A percentile compares a stretch with the other conserved stretches of the same genome.
Evolutionary conservation across 2,113 vertebrate genomes (phyloP).

Genomic region (Cheirogaleus medius): DNA sequence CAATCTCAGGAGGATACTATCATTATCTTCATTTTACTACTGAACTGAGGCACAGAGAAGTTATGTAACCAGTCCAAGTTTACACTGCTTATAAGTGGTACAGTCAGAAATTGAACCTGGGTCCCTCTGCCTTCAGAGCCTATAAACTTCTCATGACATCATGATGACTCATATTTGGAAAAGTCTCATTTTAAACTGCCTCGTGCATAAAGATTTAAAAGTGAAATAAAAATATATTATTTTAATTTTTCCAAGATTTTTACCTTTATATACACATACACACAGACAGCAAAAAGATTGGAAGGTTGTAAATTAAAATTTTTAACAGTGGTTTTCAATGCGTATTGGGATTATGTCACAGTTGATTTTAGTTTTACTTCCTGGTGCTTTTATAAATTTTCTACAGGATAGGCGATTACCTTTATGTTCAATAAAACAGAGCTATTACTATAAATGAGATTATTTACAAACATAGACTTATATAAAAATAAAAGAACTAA

Average conservation of each 20-base stretch:
- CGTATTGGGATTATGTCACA: background rate
- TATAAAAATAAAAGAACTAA: background rate
- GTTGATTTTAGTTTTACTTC: background rate
- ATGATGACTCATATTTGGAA: background rate
- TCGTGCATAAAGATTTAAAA: background rate
- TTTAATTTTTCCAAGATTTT: background rate
- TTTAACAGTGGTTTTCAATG: background rate
- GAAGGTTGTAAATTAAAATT: background rate
- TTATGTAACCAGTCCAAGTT: background rate
- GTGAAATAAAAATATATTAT: background rate
- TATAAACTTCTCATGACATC: background rate
- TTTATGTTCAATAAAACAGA: background rate
- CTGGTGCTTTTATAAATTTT: background rate
- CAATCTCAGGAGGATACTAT: background rate
- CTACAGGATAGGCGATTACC: background rate
- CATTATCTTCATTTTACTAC: background rate
- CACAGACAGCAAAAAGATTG: background rate
- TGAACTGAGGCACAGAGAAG: background rate
- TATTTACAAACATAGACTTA: background rate
- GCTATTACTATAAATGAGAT: background rate
- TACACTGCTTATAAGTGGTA: background rate
- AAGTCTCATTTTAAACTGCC: background rate
- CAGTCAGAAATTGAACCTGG: background rate
- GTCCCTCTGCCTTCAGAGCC: background rate
- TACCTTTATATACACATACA: background rate